These are phyloP conservation scores for Ianthella basta DNA, from an alignment of 37 sponge, comb jelly and placozoan species.

Conservation along the genomic window DNA sequence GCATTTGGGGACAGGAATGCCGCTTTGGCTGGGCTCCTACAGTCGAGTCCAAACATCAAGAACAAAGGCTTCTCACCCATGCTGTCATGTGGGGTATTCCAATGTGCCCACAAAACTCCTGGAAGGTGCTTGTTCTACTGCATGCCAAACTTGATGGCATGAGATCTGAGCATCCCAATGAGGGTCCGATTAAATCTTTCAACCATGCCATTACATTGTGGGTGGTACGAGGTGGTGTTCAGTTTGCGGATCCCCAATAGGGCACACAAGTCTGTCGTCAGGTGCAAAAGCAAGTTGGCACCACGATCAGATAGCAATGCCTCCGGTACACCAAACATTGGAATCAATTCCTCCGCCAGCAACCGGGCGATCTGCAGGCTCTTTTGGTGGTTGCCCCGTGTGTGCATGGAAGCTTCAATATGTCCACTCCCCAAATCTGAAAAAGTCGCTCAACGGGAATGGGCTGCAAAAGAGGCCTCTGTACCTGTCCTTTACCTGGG, in stretches of 20 bases:
- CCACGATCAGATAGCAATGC: constrained; percentile 33
- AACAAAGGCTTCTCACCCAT: constrained; percentile 37
- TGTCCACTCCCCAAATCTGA: constrained; percentile 60
- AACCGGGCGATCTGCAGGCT: neutral
- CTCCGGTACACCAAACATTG: constrained; percentile 40
- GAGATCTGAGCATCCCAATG: constrained; percentile 1
- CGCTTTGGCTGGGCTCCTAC: constrained; percentile 25
- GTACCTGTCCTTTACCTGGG: constrained; percentile 17
- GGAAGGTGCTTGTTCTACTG: constrained; percentile 33
- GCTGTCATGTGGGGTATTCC: constrained; percentile 36
- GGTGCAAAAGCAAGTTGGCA: constrained; percentile 26
- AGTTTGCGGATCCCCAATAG: constrained; percentile 32
- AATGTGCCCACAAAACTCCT: constrained; percentile 30
- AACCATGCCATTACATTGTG: constrained; percentile 44
- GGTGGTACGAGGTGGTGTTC: constrained; percentile 48
- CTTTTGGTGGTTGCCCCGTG: constrained; percentile 46
- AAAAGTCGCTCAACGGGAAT: constrained; percentile 60
- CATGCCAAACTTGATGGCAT: constrained; percentile 8
- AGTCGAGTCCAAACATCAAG: constrained; percentile 33
- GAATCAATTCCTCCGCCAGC: constrained; percentile 21
- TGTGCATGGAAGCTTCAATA: constrained; percentile 55
- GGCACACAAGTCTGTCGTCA: constrained; percentile 32
- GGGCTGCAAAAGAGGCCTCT: constrained; percentile 45
- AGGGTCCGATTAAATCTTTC: constrained; percentile 43
- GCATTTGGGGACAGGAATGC: neutral